Evolutionary conservation across 1,140 invertebrate species (phyloP), one percentile per base, ranked within the genome.

Genomic region (Drosophila sproati): DNA sequence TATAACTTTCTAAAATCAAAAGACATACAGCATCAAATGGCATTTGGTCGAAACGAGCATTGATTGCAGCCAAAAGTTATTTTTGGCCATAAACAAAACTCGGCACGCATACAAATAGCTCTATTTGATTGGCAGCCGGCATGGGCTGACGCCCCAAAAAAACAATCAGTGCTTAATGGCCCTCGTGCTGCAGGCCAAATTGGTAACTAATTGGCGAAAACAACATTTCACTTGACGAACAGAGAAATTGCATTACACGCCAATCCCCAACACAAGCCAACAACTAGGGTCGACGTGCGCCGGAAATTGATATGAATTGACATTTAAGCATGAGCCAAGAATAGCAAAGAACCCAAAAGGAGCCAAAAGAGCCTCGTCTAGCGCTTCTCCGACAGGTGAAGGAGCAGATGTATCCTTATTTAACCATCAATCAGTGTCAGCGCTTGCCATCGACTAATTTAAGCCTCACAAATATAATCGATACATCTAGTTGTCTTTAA

Each of bases 161-260:
- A 60, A 73, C 56, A 73, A 89, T 89, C 85, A 85, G 48, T 59
- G 67, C 77, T 68, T 88, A 89, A 89, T 90, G 81, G 73, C 62
- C 71, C 68, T 54, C 57, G 63, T 60, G 61, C 73, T 78, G 54
- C 54, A 74, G 50, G 31, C 78, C 57, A 73, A 89, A 89, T 89
- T 90, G 74, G 75, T 61, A 71, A 69, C 85, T 89, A 89, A 89
- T 89, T 89, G 85, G 86, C 86, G 86, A 90, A 89, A 89, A 81
- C 75, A 80, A 73, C 80, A 79, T 77, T 79, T 86, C 79, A 78
- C 70, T 78, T 72, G 73, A 73, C 72, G 66, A 50, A 75, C 60
- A 57, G 59, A 31, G 64, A 78, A 73, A 85, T 83, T 77, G 83
- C 69, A 71, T 70, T 80, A 70, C 32, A 35, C 12, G 12, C 5